Base-by-base conservation (phyloP, 2,113 vertebrate genomes). In the Erythrocercus mccallii region DNA sequence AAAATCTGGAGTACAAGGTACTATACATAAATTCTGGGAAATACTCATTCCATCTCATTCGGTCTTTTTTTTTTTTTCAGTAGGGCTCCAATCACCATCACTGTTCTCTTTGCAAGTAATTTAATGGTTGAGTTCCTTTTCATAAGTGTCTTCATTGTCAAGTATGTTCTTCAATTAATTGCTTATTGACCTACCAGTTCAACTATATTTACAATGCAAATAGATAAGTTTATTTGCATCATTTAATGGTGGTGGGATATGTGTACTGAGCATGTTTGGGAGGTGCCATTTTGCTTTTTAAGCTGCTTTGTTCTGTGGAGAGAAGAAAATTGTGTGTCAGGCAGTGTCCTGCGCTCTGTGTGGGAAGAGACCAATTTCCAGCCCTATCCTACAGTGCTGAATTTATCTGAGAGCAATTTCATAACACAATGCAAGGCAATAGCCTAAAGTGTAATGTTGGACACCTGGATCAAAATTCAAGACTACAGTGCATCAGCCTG, bases 161-260 rank as follows among this genome's bases (percentile, higher is more conserved):
- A 85, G 35, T 93, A 90, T 53, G 5, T 94, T 97, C 90, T 94
- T 91, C 64, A 82, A 71, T 92, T 94, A 96, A 88, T 92, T 96
- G 61, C n/a, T 77, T 91, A 30, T 80, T 92, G 38, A 86, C 66
- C 64, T 71, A 53, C 57, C 31, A 61, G 66, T 88, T 70, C 64
- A 74, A 30, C 47, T 86, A 28, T 91, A 68, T 78, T 81, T 95
- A 72, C 40, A 72, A 48, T 64, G 69, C 88, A 95, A 92, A 90
- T 69, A 91, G 54, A 28, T 60, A 77, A 37, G 22, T 94, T 97
- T 96, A 83, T 94, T 85, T 96, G 48, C 81, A 91, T 88, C 44
- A 68, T 89, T 94, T 91, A 80, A 51, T 50, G 68, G n/a, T 58
- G 27, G 47, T 54, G 37, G 31, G 18, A 44, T 70, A 50, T 30